These are phyloP conservation scores for Sciurus vulgaris DNA, from an alignment of 2,797 vertebrate species.

Conservation along the genomic window DNA sequence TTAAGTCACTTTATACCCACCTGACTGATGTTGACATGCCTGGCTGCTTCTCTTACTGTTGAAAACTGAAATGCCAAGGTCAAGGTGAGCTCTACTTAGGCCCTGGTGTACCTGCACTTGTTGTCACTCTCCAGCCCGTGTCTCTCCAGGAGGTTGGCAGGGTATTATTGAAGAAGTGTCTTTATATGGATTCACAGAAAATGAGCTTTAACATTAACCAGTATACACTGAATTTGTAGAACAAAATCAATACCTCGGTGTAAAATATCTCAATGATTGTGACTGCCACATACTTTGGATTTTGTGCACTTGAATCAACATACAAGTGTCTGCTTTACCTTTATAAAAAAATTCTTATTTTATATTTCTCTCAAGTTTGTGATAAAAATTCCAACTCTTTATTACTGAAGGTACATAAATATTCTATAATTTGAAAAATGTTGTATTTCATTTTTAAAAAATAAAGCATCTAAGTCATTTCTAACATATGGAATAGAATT, in stretches of 20 bases:
- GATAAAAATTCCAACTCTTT: neutral
- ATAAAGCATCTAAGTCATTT: neutral
- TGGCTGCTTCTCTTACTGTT: neutral
- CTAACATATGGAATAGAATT: neutral
- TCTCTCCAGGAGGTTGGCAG: neutral
- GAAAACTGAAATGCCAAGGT: constrained; percentile 50
- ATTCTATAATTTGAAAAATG: neutral
- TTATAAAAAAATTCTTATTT: neutral
- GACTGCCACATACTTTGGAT: neutral
- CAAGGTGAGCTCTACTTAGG: neutral
- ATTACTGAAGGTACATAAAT: neutral
- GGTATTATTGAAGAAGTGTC: neutral
- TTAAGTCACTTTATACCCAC: constrained; percentile 1
- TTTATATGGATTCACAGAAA: neutral
- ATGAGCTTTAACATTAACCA: neutral
- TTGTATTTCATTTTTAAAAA: neutral
- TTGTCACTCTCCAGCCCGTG: neutral
- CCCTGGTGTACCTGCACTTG: neutral
- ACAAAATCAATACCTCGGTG: neutral
- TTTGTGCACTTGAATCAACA: constrained; percentile 5
- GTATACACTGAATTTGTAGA: neutral
- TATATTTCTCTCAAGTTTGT: neutral
- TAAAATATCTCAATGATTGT: neutral
- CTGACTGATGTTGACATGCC: constrained; percentile 46
- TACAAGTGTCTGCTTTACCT: neutral